Conservation (phyloP, 2,888 invertebrate species). For the Drosophila emarginata region DNA sequence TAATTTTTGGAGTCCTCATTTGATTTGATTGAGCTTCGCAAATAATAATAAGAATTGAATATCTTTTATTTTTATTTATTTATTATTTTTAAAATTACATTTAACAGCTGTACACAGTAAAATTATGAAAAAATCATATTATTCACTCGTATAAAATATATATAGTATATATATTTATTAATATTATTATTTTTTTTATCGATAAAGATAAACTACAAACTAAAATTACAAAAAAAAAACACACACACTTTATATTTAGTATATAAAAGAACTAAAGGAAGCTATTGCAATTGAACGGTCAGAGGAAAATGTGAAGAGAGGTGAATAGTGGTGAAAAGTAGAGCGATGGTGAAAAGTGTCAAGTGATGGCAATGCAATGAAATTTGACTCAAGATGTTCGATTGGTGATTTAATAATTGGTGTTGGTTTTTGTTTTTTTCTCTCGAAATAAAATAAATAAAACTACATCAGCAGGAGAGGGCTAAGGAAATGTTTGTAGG, state of each 20-base stretch:
- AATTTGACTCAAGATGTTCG: constrained; percentile 8
- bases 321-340: too few species aligned
- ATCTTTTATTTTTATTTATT: constrained; percentile 26
- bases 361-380: background rate
- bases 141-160: constrained; percentile 24
- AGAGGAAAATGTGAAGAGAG: background rate
- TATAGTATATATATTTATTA: constrained; percentile 13
- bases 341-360: background rate
- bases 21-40: too few species aligned
- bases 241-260: constrained; percentile 20
- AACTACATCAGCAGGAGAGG: constrained; percentile 31
- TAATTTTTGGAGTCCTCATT: too few species aligned
- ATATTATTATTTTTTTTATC: background rate
- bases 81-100: constrained; percentile 53
- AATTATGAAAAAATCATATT: constrained; percentile 56
- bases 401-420: background rate
- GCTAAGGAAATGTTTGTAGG: background rate
- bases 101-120: constrained; percentile 68
- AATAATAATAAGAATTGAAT: background rate
- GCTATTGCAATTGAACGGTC: constrained; percentile 1
- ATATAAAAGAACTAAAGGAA: constrained; percentile 1
- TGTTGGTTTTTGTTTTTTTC: background rate
- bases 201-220: constrained; percentile 1
- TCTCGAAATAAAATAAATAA: constrained; percentile 46
- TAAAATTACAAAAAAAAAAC: constrained; percentile 17